phyloP scores from a whole-genome alignment of 1,140 invertebrate species.

The Polypedilum vanderplanki region DNA sequence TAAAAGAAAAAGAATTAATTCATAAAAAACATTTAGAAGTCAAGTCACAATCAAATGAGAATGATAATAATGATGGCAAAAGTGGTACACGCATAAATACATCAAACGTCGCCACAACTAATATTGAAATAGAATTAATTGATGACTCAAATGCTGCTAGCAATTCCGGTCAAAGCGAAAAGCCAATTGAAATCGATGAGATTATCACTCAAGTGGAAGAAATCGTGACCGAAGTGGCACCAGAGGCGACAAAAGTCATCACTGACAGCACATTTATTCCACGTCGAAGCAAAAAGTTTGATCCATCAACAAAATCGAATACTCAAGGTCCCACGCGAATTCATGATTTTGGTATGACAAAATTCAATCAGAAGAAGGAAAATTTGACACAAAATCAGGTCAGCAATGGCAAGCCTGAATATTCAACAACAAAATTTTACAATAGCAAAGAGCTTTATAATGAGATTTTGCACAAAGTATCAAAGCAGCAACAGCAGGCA shows the following conservation, averaged over 20 bases:
- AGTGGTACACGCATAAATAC: conserved; percentile 19
- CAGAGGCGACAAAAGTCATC: neutral
- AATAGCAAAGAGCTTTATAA: conserved; percentile 44
- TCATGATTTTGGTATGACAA: conserved; percentile 23
- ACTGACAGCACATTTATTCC: neutral
- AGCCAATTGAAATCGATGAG: conserved; percentile 41
- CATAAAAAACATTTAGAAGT: conserved; percentile 37
- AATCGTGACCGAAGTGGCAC: neutral
- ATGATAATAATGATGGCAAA: conserved; percentile 20
- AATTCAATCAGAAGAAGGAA: conserved; percentile 23
- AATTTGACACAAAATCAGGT: neutral
- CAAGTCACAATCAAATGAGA: conserved; percentile 31
- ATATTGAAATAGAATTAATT: conserved; percentile 31
- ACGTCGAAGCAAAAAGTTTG: conserved; percentile 12
- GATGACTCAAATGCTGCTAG: conserved; percentile 29
- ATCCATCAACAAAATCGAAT: conserved; percentile 16
- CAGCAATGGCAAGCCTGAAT: conserved; percentile 35
- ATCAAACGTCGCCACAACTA: conserved; percentile 29
- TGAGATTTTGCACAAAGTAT: conserved; percentile 41
- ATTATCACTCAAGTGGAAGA: conserved; percentile 26
- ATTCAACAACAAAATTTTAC: conserved; percentile 44
- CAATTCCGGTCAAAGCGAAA: conserved; percentile 42
- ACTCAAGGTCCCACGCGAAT: neutral
- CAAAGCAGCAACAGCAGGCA: conserved; percentile 32
- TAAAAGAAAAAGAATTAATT: conserved; percentile 38